Evolutionary conservation across 1,140 invertebrate species (phyloP).

Genomic region (Pseudomyrmex cubaensis): DNA sequence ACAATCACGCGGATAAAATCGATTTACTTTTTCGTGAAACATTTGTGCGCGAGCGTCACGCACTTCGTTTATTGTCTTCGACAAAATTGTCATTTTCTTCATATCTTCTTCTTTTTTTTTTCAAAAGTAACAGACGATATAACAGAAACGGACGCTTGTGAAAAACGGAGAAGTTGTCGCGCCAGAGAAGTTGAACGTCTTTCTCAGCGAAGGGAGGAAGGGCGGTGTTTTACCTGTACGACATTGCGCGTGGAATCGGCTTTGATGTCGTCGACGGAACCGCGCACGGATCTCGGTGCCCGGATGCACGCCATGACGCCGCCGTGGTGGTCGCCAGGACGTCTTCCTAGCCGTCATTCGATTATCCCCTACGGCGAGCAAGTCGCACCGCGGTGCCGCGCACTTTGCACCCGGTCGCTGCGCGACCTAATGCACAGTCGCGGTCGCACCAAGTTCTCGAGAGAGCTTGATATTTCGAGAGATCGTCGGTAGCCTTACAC

Average conservation of each 20-base stretch:
- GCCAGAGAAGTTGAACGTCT: not conserved
- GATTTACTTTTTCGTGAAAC: too few species aligned
- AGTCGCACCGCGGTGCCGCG: not conserved
- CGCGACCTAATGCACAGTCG: not conserved
- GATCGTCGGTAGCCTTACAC: too few species aligned
- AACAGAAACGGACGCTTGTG: not conserved
- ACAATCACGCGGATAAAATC: too few species aligned
- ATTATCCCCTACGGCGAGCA: conserved; percentile 17
- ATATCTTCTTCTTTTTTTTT: not conserved
- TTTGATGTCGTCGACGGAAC: conserved; percentile 82
- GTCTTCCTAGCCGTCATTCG: conserved; percentile 61
- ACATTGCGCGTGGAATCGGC: conserved; percentile 80
- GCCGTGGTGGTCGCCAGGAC: conserved; percentile 40
- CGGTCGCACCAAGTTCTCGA: not conserved
- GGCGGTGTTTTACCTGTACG: conserved; percentile 78
- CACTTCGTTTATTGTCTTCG: too few species aligned
- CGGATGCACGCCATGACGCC: conserved; percentile 82
- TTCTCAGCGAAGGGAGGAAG: not conserved
- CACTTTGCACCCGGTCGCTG: not conserved
- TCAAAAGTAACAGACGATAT: not conserved
- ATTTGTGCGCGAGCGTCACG: too few species aligned
- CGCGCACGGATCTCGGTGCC: conserved; percentile 81
- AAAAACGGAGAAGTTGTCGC: not conserved
- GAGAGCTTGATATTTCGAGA: too few species aligned
- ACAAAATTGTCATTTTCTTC: too few species aligned